Conservation (phyloP, 2,888 invertebrate genomes). For the Zelleria hepariella region DNA sequence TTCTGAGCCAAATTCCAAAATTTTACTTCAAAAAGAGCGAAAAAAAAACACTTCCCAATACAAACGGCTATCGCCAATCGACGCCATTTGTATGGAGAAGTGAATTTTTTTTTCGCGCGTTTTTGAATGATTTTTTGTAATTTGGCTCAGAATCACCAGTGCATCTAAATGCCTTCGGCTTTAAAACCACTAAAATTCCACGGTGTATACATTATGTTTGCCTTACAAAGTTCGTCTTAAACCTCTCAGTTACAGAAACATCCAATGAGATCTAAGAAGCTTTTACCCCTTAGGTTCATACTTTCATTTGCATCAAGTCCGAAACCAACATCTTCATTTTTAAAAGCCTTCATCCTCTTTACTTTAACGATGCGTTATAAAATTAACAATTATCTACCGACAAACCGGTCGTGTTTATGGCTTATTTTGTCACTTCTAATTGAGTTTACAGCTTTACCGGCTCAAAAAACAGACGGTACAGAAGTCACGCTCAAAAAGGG, state of each 20-base stretch:
- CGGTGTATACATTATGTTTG: too few relatives aligned
- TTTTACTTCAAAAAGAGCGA: too few relatives aligned
- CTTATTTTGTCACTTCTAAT: slow-evolving; percentile 27
- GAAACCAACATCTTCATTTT: neutral
- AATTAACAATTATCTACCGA: neutral
- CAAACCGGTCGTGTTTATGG: slow-evolving; percentile 16
- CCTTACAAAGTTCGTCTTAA: neutral
- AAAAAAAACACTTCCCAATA: too few relatives aligned
- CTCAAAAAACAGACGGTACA: neutral
- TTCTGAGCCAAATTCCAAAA: too few relatives aligned
- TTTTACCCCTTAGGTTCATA: too few relatives aligned
- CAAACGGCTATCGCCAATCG: too few relatives aligned
- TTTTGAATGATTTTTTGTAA: too few relatives aligned
- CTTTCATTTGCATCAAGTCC: neutral
- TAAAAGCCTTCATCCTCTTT: neutral
- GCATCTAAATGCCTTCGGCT: too few relatives aligned
- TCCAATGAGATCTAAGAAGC: neutral
- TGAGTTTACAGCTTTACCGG: slow-evolving; percentile 15
- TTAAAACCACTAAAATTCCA: too few relatives aligned
- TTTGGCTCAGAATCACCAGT: too few relatives aligned
- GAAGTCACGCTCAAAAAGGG: neutral
- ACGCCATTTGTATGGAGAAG: too few relatives aligned
- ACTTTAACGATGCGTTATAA: neutral
- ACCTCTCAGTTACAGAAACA: neutral
- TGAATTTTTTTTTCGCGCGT: too few relatives aligned